Evolutionary conservation across 2,797 vertebrate genomes (phyloP).

Genomic region (Enteromius mattozi): DNA sequence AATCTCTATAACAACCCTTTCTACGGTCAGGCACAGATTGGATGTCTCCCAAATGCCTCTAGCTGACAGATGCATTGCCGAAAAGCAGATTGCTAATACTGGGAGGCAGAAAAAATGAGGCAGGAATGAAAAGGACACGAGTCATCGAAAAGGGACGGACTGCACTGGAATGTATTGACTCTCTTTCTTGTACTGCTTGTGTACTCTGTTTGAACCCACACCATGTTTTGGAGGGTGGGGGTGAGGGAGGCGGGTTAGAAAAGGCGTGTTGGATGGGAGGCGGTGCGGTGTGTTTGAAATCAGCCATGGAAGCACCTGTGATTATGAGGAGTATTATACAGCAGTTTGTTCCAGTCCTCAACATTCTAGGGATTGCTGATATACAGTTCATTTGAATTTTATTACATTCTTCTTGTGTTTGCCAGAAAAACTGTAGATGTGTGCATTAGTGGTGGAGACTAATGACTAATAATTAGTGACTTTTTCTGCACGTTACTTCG

Average conservation of each 20-base stretch:
- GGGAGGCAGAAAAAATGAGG: slow-evolving; percentile 65
- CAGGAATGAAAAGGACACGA: slow-evolving; percentile 72
- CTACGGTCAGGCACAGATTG: slow-evolving; percentile 38
- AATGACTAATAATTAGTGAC: too few relatives aligned
- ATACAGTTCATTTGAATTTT: neutral
- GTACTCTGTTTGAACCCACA: slow-evolving; percentile 92
- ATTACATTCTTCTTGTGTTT: neutral
- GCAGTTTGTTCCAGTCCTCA: slow-evolving; percentile 3
- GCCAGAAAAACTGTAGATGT: neutral
- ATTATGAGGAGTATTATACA: slow-evolving; percentile 89
- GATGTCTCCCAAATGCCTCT: slow-evolving; percentile 52
- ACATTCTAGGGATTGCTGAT: slow-evolving; percentile 85
- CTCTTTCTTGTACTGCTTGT: slow-evolving; percentile 78
- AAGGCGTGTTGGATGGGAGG: slow-evolving; percentile 17
- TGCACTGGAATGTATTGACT: slow-evolving; percentile 76
- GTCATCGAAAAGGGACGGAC: slow-evolving; percentile 75
- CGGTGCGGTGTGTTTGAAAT: slow-evolving; percentile 10
- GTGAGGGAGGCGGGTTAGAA: neutral
- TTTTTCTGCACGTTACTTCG: neutral
- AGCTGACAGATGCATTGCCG: slow-evolving; percentile 51
- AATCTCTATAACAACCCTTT: slow-evolving; percentile 43
- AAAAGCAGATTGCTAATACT: slow-evolving; percentile 44
- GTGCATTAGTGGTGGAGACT: neutral
- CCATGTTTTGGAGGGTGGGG: slow-evolving; percentile 10
- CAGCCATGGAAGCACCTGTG: slow-evolving; percentile 81